Evolutionary conservation across 2,113 vertebrate genomes (phyloP).

Genomic region (Paratilapia polleni): DNA sequence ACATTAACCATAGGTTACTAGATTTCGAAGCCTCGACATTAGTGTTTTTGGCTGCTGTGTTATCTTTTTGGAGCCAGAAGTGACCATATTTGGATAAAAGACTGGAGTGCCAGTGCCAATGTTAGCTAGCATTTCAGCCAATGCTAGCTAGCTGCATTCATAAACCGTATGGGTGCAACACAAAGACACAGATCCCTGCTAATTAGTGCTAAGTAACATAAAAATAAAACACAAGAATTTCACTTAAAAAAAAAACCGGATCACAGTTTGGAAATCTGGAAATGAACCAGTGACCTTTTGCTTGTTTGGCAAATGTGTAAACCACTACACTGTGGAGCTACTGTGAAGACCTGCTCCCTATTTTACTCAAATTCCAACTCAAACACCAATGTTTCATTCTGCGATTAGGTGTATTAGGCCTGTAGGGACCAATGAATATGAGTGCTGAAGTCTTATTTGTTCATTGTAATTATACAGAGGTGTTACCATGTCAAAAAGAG

Average conservation of each 20-base stretch:
- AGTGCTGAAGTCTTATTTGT: not conserved
- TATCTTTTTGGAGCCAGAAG: not conserved
- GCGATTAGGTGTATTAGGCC: not conserved
- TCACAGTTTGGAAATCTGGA: too few species aligned
- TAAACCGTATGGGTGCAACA: not conserved
- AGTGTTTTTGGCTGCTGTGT: not conserved
- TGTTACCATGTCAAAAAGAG: not conserved
- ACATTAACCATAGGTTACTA: not conserved
- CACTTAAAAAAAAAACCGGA: too few species aligned
- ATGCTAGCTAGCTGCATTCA: too few species aligned
- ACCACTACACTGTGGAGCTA: too few species aligned
- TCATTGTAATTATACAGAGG: not conserved
- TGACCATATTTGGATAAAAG: too few species aligned
- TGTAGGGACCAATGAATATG: not conserved
- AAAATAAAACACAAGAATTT: too few species aligned
- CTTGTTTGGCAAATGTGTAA: too few species aligned
- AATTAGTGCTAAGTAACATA: too few species aligned
- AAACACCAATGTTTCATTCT: not conserved
- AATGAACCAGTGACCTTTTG: too few species aligned
- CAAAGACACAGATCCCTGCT: too few species aligned
- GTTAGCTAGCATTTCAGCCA: too few species aligned
- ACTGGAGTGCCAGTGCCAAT: too few species aligned
- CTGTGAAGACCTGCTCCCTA: not conserved
- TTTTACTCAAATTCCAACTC: not conserved
- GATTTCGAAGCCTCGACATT: not conserved